Evolutionary conservation across 2,888 invertebrate species (phyloP), one percentile per base, ranked within the genome.

Genomic region (Noctua janthe): DNA sequence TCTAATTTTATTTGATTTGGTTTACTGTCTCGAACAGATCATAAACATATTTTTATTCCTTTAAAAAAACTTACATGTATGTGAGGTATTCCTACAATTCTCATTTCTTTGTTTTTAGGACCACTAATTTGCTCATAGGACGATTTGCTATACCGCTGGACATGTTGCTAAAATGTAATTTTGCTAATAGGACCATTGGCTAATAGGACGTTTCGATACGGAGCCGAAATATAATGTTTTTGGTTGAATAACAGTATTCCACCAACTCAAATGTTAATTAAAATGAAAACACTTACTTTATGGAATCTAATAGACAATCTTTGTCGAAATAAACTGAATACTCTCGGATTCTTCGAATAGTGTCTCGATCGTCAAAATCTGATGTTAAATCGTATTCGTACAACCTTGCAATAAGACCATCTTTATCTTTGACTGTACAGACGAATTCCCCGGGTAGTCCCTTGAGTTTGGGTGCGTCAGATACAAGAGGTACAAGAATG

Each of bases 251-350:
- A 13, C 13, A 6, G 6, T 35, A 54, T 35, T 67, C 39, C n/a
- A 29, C 29, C n/a, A 20, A 35, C 29, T 49, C 69, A 20, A 71
- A 29, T 17, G 23, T 23, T n/a, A 56, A 20, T 59, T 59, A 17
- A 79, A 15, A n/a, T 17, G 11, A 39, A n/a, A 49, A 66, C 35
- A 83, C 81, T 64, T 84, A 92, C 91, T 82, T 91, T 93, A 92
- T 87, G 85, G 93, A 94, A 91, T 96, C 95, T 86, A 96, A 88
- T 66, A 96, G 87, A 83, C 96, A 95, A 78, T 96, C 96, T 75
- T 95, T 95, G 83, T 96, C 96, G 75, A 93, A 93, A 90, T 95
- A 96, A 73, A 97, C 96, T 8, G 96, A 94, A 92, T 97, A 96
- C 82, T 96, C 92, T 85, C 96, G 92, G 74, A 97, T 96, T 87